Base-by-base conservation (phyloP, 2,797 vertebrate genomes). In the Myoxocephalus aenaeus region DNA sequence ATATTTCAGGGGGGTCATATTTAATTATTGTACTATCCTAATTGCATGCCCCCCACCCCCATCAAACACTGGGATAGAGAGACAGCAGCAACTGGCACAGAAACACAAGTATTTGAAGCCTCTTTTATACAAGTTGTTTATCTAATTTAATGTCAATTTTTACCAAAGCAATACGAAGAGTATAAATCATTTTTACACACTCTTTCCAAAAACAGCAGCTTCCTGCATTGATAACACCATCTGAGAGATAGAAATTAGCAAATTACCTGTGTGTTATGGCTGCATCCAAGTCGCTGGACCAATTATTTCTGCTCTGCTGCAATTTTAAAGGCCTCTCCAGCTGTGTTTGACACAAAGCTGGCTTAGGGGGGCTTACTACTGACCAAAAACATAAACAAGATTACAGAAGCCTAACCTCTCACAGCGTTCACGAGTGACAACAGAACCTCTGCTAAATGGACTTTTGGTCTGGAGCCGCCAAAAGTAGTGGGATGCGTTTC, bases 251-350 rank as follows among this genome's bases (percentile, higher is more conserved):
- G 84, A 92, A 92, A 93, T 94, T 90, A 88, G 89, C 80, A 90
- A 91, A 93, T 95, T 92, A 94, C 92, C 93, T 93, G 91, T 81
- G 90, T 91, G 89, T 90, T 85, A 80, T 58, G 82, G 78, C 90
- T 82, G 89, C 82, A 90, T 93, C 86, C 91, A 87, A 90, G 92
- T 86, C 82, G 82, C 85, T 87, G 84, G 85, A 83, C 80, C 86
- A 91, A 94, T 95, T 94, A 93, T 92, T 93, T 90, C 90, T 91
- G 90, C 92, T 89, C 89, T 64, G 90, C 85, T 87, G 89, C 87
- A 87, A 90, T 77, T 92, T 90, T 71, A 88, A 86, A 87, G 82
- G 82, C 83, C 90, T 88, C 83, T 90, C 92, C 93, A 93, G 94
- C 93, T 94, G 93, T 75, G 88, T 87, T 75, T 87, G 90, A 93